These are phyloP conservation scores for Aythya baeri DNA, from an alignment of 2,113 vertebrate genomes.

Conservation along the genomic window DNA sequence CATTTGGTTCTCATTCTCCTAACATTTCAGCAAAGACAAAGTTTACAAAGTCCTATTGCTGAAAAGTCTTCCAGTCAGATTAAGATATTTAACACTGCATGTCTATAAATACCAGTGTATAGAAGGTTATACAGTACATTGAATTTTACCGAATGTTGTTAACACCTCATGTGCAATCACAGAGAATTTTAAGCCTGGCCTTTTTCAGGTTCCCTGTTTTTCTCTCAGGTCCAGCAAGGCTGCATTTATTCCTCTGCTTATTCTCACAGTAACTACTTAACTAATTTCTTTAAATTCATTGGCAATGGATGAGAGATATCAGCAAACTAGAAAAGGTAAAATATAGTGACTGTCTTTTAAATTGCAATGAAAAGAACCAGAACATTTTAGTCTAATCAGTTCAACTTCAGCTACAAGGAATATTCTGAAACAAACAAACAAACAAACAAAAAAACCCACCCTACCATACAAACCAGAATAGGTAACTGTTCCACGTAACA, in stretches of 20 bases:
- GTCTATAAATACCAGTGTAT: background rate
- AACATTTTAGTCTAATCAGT: background rate
- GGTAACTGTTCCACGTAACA: background rate
- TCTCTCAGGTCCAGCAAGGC: background rate
- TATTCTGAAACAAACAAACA: background rate
- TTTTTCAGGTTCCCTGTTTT: background rate
- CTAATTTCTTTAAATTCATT: background rate
- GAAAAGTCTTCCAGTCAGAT: conserved; percentile 20
- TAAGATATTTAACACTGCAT: background rate
- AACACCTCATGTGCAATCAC: background rate
- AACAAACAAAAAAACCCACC: background rate
- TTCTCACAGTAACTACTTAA: background rate
- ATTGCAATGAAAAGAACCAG: background rate
- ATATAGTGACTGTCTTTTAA: background rate
- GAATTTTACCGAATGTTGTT: conserved; percentile 18
- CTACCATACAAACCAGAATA: background rate
- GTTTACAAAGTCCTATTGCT: background rate
- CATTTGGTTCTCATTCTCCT: conserved; percentile 50
- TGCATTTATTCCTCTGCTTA: background rate
- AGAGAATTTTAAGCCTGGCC: background rate
- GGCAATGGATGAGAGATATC: background rate
- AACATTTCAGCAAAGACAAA: background rate
- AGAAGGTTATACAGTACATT: background rate
- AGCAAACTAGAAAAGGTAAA: background rate
- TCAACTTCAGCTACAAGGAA: background rate